Base-by-base conservation (phyloP, 2,113 vertebrate genomes). In the Sylvicapra grimmia region DNA sequence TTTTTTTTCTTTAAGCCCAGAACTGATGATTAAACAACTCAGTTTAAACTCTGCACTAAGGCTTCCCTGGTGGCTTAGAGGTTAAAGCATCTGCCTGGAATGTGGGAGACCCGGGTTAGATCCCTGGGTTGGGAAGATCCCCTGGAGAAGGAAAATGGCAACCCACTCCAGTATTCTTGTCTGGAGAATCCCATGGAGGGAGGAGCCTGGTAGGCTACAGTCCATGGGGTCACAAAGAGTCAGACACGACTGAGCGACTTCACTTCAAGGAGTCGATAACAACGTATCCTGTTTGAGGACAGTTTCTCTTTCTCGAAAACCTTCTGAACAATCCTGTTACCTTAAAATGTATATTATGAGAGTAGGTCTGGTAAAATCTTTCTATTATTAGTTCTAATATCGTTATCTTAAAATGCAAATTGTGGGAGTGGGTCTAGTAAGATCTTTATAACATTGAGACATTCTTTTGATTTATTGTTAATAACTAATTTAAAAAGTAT, bases 91-190 rank as follows among this genome's bases (percentile, higher is more conserved):
- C 25, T 0, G 0, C 58, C 23, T 59, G 58, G 23, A 59, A 59
- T 5, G 25, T 0, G 0, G 58, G 58, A 59, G 58, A 59, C 10
- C 1, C 0, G 0, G 25, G 58, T 59, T 59, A 0, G 4, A 59
- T 59, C 58, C 58, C 58, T 59, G 23, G 10, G 58, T 59, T 0
- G 8, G 58, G 58, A 27, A 59, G 58, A 12, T 27, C 10, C 58
- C 25, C 25, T 27, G 58, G 23, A 27, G 58, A 59, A 11, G 25
- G 58, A 59, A 59, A 59, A 59, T 59, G 58, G 58, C 25, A 59
- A 59, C 58, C 58, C 23, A 59, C 25, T 59, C 10, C 25, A 59
- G 58, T 59, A 27, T 25, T 27, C 58, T 59, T 59, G 25, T 10
- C 25, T 59, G 25, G 58, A 27, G 25, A 59, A 59, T 59, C 58